phyloP scores from a whole-genome alignment of 2,888 invertebrate genomes.

The Aphelenchoides bicaudatus region DNA sequence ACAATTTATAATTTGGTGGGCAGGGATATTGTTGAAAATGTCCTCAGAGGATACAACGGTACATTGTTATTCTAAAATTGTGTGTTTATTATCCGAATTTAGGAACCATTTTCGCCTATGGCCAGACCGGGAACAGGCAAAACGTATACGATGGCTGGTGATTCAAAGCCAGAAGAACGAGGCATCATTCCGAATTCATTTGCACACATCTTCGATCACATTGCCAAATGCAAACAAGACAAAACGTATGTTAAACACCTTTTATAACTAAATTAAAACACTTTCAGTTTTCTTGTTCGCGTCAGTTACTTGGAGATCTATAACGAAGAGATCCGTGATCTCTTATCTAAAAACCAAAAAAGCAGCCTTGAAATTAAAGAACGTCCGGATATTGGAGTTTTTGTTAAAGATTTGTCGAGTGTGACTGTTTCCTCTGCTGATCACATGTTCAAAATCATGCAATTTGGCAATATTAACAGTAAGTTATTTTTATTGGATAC shows the following conservation, averaged over 20 bases:
- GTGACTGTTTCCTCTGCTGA: constrained; percentile 97
- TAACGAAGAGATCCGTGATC: constrained; percentile 94
- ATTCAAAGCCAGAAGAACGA: constrained; percentile 78
- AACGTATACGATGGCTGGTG: constrained; percentile 96
- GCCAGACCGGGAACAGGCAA: constrained; percentile 87
- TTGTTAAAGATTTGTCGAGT: constrained; percentile 91
- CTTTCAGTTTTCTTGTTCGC: constrained; percentile 80
- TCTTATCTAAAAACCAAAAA: constrained; percentile 82
- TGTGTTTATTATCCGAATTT: constrained; percentile 17
- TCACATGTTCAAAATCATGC: constrained; percentile 89
- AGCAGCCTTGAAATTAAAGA: constrained; percentile 66
- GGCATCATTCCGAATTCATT: constrained; percentile 98
- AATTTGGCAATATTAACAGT: constrained; percentile 90
- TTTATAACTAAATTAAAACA: constrained; percentile 12
- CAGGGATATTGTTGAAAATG: constrained; percentile 91
- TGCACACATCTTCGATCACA: constrained; percentile 95
- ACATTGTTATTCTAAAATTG: constrained; percentile 55
- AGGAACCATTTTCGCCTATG: constrained; percentile 69
- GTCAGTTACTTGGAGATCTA: constrained; percentile 98
- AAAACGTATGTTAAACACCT: constrained; percentile 71
- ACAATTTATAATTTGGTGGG: constrained; percentile 94
- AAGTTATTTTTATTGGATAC: constrained; percentile 60
- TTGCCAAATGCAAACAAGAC: constrained; percentile 84
- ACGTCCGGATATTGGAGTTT: constrained; percentile 90
- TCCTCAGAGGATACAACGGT: constrained; percentile 90